These are phyloP conservation scores for Dendronephthya gigantea DNA, from an alignment of 64 coral and sea anemone species.

Conservation along the genomic window DNA sequence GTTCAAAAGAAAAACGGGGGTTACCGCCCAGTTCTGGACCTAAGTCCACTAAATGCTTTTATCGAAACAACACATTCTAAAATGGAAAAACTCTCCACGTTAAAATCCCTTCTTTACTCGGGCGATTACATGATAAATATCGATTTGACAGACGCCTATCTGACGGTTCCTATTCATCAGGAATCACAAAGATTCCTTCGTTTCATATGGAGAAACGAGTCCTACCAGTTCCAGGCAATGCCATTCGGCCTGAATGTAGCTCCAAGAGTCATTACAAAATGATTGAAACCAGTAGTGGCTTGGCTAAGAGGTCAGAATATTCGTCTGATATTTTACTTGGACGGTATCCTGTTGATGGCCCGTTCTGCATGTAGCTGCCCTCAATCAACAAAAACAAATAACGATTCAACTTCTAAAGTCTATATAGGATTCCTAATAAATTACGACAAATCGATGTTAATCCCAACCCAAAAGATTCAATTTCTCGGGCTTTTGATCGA, in stretches of 20 bases:
- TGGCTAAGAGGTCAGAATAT: background rate
- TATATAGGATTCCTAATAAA: background rate
- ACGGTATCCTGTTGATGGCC: background rate
- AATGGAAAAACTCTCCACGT: no score
- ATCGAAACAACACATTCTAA: no score
- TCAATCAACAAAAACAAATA: background rate
- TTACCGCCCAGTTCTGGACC: no score
- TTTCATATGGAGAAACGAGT: background rate
- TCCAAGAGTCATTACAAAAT: background rate
- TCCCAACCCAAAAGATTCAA: no score
- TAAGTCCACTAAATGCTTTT: no score
- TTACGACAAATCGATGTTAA: background rate
- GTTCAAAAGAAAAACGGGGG: no score
- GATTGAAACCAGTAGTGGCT: conserved; percentile 2
- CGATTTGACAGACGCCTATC: no score
- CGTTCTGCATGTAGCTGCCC: background rate
- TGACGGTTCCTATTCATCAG: background rate
- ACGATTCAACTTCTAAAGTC: background rate
- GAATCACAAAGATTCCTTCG: background rate
- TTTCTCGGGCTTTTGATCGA: no score
- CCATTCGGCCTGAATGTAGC: conserved; percentile 1
- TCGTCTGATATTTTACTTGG: conserved; percentile 1
- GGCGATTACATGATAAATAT: no score
- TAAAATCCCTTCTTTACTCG: no score
- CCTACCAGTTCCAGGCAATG: background rate